A percentile compares a stretch with the other conserved stretches of the same genome.
These are phyloP conservation scores for Geotrypetes seraphini DNA, from an alignment of 2,797 vertebrate genomes.

Conservation along the genomic window DNA sequence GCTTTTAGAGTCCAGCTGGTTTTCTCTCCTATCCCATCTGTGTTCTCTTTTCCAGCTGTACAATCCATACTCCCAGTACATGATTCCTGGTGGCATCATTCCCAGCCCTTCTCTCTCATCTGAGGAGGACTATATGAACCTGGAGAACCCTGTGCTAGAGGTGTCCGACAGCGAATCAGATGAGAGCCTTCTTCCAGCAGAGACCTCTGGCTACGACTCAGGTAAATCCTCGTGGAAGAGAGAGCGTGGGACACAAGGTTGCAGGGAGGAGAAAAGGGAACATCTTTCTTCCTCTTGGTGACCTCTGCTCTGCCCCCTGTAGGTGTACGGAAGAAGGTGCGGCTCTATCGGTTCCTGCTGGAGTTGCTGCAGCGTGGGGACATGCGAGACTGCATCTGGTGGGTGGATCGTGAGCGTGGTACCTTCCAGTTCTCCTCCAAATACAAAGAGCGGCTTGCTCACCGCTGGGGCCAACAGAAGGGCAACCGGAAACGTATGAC, in stretches of 20 bases:
- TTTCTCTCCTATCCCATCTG: background rate
- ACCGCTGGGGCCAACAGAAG: conserved; percentile 55
- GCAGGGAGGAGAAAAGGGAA: conserved; percentile 42
- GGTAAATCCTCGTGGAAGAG: conserved; percentile 51
- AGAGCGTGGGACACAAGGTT: conserved; percentile 28
- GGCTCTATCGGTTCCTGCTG: conserved; percentile 54
- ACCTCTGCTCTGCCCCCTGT: conserved; percentile 48
- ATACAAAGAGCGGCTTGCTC: conserved; percentile 51
- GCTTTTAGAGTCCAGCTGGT: background rate
- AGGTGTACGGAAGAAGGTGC: conserved; percentile 46
- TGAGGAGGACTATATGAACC: conserved; percentile 32
- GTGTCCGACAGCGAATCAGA: conserved; percentile 48
- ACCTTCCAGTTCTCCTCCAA: conserved; percentile 58
- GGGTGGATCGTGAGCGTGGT: conserved; percentile 47
- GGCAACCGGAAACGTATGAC: conserved; percentile 61
- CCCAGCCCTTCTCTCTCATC: conserved; percentile 27
- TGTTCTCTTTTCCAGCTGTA: conserved; percentile 7
- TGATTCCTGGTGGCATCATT: background rate
- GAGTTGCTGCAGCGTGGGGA: conserved; percentile 45
- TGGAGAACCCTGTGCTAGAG: conserved; percentile 30
- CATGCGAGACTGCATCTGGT: conserved; percentile 57
- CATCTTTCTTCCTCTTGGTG: conserved; percentile 40
- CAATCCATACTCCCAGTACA: conserved; percentile 7
- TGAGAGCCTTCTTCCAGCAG: conserved; percentile 13
- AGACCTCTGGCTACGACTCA: conserved; percentile 6